Percentiles rank a stretch among this genome's conserved stretches.
Conservation (phyloP, 1,140 invertebrate species). For the Drosophila oshimai region DNA sequence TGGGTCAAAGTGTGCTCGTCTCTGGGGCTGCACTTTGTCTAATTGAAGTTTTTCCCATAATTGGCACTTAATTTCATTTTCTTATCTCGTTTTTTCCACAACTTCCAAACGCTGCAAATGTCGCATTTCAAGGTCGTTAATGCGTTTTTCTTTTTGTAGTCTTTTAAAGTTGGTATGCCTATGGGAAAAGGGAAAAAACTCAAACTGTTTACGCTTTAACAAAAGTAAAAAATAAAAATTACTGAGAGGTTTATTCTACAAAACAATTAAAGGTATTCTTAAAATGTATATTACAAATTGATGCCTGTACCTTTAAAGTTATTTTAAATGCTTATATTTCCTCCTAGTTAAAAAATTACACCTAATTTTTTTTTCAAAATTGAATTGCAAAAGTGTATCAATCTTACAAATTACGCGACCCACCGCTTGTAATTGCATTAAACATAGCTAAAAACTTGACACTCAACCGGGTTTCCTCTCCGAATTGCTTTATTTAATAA, state of each 20-base stretch:
- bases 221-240: too few relatives aligned
- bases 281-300: too few relatives aligned
- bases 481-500: slow-evolving; percentile 56
- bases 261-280: too few relatives aligned
- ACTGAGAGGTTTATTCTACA: too few relatives aligned
- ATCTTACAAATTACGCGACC: slow-evolving; percentile 24
- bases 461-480: slow-evolving; percentile 25
- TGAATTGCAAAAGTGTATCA: slow-evolving; percentile 45
- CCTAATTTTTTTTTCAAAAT: slow-evolving; percentile 39
- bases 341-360: background rate
- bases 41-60: slow-evolving; percentile 35
- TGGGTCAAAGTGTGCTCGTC: slow-evolving; percentile 35
- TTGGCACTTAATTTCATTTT: slow-evolving; percentile 34
- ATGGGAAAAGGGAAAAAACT: background rate
- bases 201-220: too few relatives aligned
- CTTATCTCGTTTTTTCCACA: slow-evolving; percentile 15
- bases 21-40: slow-evolving; percentile 28
- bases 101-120: slow-evolving; percentile 2
- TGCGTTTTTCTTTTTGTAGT: background rate
- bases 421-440: slow-evolving; percentile 36
- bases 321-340: slow-evolving; percentile 2
- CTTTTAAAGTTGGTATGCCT: background rate
- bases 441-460: slow-evolving; percentile 47
- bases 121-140: slow-evolving; percentile 20
- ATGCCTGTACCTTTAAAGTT: too few relatives aligned